phyloP scores from a whole-genome alignment of 2,797 vertebrate genomes.

The Lithobates sylvaticus region DNA sequence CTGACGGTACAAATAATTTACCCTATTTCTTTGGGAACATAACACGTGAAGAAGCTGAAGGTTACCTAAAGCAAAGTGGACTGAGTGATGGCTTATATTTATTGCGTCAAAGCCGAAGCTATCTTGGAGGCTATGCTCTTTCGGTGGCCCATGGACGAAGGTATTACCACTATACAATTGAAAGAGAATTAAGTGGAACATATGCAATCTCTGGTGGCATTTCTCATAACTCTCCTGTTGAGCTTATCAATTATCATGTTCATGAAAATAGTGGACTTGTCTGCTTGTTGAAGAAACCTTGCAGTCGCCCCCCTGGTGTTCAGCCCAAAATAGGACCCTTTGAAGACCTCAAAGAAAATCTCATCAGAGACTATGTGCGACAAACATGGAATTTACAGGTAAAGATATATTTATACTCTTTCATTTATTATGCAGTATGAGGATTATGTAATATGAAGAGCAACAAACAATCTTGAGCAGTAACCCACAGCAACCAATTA shows the following conservation, averaged over 20 bases:
- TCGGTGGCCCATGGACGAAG: conserved; percentile 82
- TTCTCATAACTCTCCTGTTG: conserved; percentile 83
- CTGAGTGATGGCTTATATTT: conserved; percentile 82
- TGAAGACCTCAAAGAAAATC: conserved; percentile 93
- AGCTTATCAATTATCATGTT: conserved; percentile 90
- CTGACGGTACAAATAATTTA: conserved; percentile 80
- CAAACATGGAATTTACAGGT: conserved; percentile 96
- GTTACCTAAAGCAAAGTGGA: conserved; percentile 85
- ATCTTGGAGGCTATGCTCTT: conserved; percentile 91
- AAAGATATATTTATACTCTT: conserved; percentile 60
- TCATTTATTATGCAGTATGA: background rate
- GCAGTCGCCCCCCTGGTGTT: conserved; percentile 85
- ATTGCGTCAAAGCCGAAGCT: conserved; percentile 93
- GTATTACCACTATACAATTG: conserved; percentile 95
- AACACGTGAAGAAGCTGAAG: conserved; percentile 91
- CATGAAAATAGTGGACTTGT: conserved; percentile 89
- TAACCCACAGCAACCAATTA: no score
- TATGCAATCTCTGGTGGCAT: conserved; percentile 92
- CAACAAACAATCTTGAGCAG: no score
- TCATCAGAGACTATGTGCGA: conserved; percentile 92
- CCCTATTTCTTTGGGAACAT: conserved; percentile 95
- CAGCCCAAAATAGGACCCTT: conserved; percentile 93
- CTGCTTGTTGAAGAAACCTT: conserved; percentile 88
- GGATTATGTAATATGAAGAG: background rate
- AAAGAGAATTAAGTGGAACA: conserved; percentile 85